These are phyloP conservation scores for Anorthoa munda DNA, from an alignment of 2,888 invertebrate genomes.

Conservation along the genomic window DNA sequence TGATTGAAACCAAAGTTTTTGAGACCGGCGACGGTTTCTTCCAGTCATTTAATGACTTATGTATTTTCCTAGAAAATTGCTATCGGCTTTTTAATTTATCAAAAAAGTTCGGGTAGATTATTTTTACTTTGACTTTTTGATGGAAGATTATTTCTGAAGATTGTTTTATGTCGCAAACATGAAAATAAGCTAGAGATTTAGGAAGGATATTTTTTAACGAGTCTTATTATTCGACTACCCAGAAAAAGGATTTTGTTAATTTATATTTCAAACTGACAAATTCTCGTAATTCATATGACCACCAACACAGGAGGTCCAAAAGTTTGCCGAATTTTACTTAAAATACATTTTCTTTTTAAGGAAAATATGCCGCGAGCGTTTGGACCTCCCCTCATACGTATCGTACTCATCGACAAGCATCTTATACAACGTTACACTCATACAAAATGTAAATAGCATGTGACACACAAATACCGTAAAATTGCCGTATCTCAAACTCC, in stretches of 20 bases:
- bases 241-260: not conserved
- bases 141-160: not conserved
- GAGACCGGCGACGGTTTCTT: constrained; percentile 41
- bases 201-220: too few species aligned
- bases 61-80: constrained; percentile 43
- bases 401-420: not conserved
- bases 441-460: constrained; percentile 3
- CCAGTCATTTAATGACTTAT: constrained; percentile 50
- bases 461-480: not conserved
- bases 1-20: constrained; percentile 59
- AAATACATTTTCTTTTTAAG: too few species aligned
- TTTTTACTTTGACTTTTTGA: constrained; percentile 15
- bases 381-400: too few species aligned
- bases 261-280: not conserved
- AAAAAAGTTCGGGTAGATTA: constrained; percentile 33
- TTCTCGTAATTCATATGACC: not conserved
- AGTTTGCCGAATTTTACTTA: too few species aligned
- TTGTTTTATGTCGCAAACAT: not conserved
- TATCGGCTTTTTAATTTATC: constrained; percentile 37
- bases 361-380: too few species aligned
- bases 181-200: not conserved
- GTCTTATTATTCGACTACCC: too few species aligned
- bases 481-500: constrained; percentile 10
- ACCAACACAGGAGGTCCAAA: too few species aligned
- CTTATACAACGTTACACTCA: not conserved